A percentile compares a stretch with the other conserved stretches of the same genome.
These are phyloP conservation scores for Lophochroa leadbeateri DNA, from an alignment of 2,113 vertebrate species.

Conservation along the genomic window DNA sequence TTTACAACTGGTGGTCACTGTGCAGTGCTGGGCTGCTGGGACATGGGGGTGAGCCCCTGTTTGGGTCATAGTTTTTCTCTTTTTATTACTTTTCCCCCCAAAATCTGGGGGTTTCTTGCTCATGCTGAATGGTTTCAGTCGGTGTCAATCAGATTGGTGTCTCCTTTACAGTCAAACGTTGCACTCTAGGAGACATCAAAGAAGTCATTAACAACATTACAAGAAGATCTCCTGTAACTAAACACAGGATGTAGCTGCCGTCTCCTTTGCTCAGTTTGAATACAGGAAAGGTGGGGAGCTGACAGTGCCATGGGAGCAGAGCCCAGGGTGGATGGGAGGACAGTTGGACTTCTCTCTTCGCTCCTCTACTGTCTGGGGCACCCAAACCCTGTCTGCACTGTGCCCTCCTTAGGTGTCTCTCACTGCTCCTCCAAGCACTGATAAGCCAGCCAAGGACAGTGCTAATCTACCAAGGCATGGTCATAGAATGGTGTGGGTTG, in stretches of 20 bases:
- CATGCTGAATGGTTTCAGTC: not conserved
- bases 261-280: not conserved
- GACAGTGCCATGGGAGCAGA: not conserved
- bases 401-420: not conserved
- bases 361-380: not conserved
- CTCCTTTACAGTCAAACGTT: not conserved
- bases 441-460: not conserved
- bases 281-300: not conserved
- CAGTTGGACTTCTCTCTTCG: not conserved
- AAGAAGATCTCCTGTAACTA: not conserved
- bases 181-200: not conserved
- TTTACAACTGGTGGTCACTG: not conserved
- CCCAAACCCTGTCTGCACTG: not conserved
- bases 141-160: not conserved
- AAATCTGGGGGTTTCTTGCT: not conserved
- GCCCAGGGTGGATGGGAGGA: not conserved
- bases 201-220: not conserved
- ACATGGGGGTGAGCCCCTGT: not conserved
- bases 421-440: not conserved
- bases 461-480: fast-evolving
- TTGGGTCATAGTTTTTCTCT: too few relatives aligned
- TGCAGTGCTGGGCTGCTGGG: not conserved
- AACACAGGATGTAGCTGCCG: not conserved
- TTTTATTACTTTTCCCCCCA: not conserved
- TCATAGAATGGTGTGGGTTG: not conserved